Evolutionary conservation across 1,140 invertebrate genomes (phyloP).

Genomic region (Mamestra configurata): DNA sequence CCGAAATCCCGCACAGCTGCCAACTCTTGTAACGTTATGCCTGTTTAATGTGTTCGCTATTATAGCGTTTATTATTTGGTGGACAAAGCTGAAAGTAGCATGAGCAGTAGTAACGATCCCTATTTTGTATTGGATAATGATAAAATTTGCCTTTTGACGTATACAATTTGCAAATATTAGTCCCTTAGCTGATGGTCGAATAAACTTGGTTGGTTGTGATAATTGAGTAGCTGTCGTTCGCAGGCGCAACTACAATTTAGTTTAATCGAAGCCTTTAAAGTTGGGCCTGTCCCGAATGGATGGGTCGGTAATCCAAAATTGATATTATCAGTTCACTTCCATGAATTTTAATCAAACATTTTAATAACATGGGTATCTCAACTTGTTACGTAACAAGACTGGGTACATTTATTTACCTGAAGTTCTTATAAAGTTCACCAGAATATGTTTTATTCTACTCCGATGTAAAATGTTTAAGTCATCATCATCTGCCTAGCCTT

Average conservation of each 20-base stretch:
- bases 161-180: slow-evolving; percentile 30
- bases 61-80: neutral
- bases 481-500: too few species aligned
- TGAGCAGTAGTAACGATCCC: neutral
- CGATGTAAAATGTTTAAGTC: too few species aligned
- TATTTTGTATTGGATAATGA: slow-evolving; percentile 28
- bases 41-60: neutral
- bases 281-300: neutral
- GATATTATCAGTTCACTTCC: neutral
- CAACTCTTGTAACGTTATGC: slow-evolving; percentile 27
- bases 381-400: neutral
- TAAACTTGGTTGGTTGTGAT: slow-evolving; percentile 11
- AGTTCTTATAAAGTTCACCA: too few species aligned
- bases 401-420: too few species aligned
- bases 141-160: slow-evolving; percentile 40
- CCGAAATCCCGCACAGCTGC: slow-evolving; percentile 33
- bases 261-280: slow-evolving; percentile 16
- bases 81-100: slow-evolving; percentile 11
- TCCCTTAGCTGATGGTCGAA: slow-evolving; percentile 13
- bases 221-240: slow-evolving; percentile 22
- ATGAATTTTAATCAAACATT: neutral
- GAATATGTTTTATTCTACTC: too few species aligned
- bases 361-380: neutral
- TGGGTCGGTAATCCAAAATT: slow-evolving; percentile 7
- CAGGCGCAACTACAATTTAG: slow-evolving; percentile 1